These are phyloP conservation scores for Panurus biarmicus DNA, from an alignment of 2,113 vertebrate species.

Conservation along the genomic window DNA sequence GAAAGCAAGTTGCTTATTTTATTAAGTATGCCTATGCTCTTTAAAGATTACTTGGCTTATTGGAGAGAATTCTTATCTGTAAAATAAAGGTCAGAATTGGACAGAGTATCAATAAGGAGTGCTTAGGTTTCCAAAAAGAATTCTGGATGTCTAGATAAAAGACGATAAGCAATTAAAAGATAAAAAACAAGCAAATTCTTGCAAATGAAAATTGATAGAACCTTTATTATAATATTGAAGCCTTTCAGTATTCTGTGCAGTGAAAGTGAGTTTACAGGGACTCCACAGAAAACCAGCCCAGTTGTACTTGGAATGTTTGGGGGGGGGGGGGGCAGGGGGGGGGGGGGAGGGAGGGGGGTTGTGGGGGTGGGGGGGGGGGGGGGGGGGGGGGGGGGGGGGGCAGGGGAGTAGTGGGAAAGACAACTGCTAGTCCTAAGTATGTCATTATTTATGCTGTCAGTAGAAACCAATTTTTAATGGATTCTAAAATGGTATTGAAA, in stretches of 20 bases:
- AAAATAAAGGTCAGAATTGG: background rate
- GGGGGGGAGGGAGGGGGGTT: no score
- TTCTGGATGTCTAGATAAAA: background rate
- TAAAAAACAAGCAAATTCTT: background rate
- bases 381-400: no score
- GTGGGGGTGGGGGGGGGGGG: no score
- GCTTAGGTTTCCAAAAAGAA: background rate
- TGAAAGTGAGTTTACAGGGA: background rate
- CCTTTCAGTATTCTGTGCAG: background rate
- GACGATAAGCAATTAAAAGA: background rate
- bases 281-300: background rate
- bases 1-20: background rate
- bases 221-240: background rate
- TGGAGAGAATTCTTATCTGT: background rate
- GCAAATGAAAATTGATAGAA: background rate
- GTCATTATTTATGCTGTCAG: background rate
- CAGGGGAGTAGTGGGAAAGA: no score
- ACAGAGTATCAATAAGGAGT: background rate
- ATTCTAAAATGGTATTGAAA: background rate
- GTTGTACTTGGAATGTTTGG: background rate
- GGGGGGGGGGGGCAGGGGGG: accelerated
- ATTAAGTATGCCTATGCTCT: background rate
- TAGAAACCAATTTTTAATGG: background rate
- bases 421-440: background rate
- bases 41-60: background rate